These are phyloP conservation scores for Cheilosia vulpina DNA, from an alignment of 2,888 invertebrate species.

Conservation along the genomic window DNA sequence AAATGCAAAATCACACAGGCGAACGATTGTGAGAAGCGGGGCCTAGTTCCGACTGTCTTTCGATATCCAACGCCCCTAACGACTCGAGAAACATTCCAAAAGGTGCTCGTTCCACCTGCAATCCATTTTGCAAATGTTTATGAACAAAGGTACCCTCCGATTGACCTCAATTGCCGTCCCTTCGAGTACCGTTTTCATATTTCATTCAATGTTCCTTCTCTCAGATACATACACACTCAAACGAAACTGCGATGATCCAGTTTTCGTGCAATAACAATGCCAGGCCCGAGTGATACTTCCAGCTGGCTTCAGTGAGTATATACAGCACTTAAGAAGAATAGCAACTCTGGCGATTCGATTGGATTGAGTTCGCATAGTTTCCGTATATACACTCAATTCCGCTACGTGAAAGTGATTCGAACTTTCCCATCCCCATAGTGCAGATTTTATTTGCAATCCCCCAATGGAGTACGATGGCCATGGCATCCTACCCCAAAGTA, in stretches of 20 bases:
- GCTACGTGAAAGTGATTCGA: conserved; percentile 63
- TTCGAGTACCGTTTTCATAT: conserved; percentile 40
- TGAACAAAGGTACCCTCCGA: neutral
- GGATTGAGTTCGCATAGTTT: conserved; percentile 53
- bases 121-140: no score
- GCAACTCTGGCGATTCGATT: conserved; percentile 56
- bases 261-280: conserved; percentile 59
- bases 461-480: neutral
- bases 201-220: conserved; percentile 56
- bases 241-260: conserved; percentile 55
- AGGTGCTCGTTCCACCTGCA: no score
- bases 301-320: conserved; percentile 22
- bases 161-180: conserved; percentile 47
- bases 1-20: no score
- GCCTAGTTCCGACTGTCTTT: no score
- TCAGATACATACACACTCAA: no score
- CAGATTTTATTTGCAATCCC: conserved; percentile 35
- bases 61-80: no score
- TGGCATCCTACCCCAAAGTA: conserved; percentile 15
- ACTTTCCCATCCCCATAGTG: conserved; percentile 13
- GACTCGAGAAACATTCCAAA: no score
- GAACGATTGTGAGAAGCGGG: no score
- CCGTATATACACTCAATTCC: conserved; percentile 47
- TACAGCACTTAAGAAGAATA: conserved; percentile 51
- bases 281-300: conserved; percentile 35